Percentiles rank a stretch among this genome's conserved stretches.
phyloP scores from a whole-genome alignment of 2,113 vertebrate species.

The Ammospiza nelsoni region DNA sequence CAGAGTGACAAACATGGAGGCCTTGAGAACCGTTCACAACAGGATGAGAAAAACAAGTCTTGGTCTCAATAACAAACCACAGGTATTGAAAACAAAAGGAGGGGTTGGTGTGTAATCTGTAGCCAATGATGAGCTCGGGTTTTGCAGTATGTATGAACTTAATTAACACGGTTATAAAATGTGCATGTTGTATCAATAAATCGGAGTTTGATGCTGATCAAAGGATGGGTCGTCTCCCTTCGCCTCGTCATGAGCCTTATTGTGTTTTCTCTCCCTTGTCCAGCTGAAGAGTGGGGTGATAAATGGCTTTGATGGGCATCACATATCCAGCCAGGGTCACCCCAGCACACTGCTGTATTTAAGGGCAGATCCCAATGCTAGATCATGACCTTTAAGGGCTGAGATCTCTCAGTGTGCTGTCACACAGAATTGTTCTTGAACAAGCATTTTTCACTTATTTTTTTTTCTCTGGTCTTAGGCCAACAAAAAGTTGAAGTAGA shows the following conservation, averaged over 20 bases:
- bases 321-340: background rate
- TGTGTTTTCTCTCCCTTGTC: background rate
- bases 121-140: too few species aligned
- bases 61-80: too few species aligned
- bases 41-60: too few species aligned
- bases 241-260: background rate
- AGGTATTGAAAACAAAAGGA: too few species aligned
- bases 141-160: too few species aligned
- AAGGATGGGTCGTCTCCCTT: too few species aligned
- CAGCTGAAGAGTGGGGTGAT: background rate
- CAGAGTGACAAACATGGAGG: too few species aligned
- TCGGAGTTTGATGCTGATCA: too few species aligned
- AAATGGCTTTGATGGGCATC: background rate
- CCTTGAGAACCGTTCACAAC: too few species aligned
- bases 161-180: too few species aligned
- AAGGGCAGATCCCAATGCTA: background rate
- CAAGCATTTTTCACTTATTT: background rate
- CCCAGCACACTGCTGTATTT: background rate
- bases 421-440: background rate
- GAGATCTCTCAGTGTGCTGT: background rate
- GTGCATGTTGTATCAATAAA: too few species aligned
- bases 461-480: background rate
- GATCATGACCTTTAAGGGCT: background rate
- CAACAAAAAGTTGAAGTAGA: background rate
- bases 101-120: too few species aligned